Base-by-base conservation (phyloP, 2,888 invertebrate genomes). In the Orchestes rusci region DNA sequence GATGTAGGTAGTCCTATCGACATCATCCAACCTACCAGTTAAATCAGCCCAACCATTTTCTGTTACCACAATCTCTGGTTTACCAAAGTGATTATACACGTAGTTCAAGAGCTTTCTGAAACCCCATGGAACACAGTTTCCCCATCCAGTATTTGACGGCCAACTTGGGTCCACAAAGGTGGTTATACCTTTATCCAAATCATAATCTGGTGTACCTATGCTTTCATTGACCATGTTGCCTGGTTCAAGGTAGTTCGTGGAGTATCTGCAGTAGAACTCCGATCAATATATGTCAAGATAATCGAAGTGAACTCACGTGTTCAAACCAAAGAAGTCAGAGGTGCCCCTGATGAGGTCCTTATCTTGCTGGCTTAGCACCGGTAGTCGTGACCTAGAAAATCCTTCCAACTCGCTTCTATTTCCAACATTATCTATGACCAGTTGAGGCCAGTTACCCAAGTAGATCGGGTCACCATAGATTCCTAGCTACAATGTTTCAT, bases 391-490 rank as follows among this genome's bases (percentile, higher is more conserved):
- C 13, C 71, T 66, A 0, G 67, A 57, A 53, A 72, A 79, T n/a
- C 56, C 56, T 48, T 58, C 56, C 15, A 46, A 15, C 30, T 29
- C 34, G 48, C 82, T 84, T 34, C 76, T 70, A 2, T 70, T 65
- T 28, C 68, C 72, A 7, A 84, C 71, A 3, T 72, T 66, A 13
- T 71, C 66, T 36, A 77, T 74, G 77, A 84, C 80, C 1, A 77
- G 58, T 37, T 70, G 62, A 1, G 84, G 84, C 63, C 82, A 84
- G 63, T 82, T 77, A 1, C 83, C 83, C 13, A 50, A 48, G 46
- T 50, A 0, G 61, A 84, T 78, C 1, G 84, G 81, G 61, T 83
- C 72, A 1, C 48, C 54, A 20, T 45, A 54, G 29, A 53, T 39
- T n/a, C 60, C 58, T 17, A 53, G 46, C 59, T 59, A 36, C 7